Evolutionary conservation across 1,140 invertebrate genomes (phyloP).

Genomic region (Monochamus saltuarius): DNA sequence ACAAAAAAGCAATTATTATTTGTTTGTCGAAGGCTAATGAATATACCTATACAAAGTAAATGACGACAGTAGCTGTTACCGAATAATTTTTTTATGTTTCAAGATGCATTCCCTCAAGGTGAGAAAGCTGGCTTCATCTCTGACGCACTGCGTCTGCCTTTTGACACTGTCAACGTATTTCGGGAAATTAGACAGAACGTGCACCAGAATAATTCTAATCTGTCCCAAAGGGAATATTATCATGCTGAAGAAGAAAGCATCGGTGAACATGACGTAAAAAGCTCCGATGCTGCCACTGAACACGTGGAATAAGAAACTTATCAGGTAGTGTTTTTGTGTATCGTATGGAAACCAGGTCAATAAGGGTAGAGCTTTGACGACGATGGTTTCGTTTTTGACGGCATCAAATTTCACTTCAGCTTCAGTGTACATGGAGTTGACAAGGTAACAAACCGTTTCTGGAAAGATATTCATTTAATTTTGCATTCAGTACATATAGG

Average conservation of each 20-base stretch:
- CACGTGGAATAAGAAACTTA: slow-evolving; percentile 19
- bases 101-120: slow-evolving; percentile 10
- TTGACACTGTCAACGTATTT: slow-evolving; percentile 6
- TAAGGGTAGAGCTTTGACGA: slow-evolving; percentile 18
- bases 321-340: slow-evolving; percentile 19
- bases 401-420: neutral
- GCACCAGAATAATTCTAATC: slow-evolving; percentile 19
- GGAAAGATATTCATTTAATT: no score
- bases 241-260: slow-evolving; percentile 19
- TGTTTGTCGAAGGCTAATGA: no score
- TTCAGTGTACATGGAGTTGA: slow-evolving; percentile 4
- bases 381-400: slow-evolving; percentile 11
- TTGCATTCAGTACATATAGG: no score
- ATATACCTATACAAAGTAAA: no score
- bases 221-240: slow-evolving; percentile 26
- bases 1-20: no score
- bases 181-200: slow-evolving; percentile 20
- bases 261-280: slow-evolving; percentile 24
- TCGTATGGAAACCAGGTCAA: slow-evolving; percentile 28
- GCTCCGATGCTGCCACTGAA: slow-evolving; percentile 21
- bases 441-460: slow-evolving; percentile 17
- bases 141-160: neutral
- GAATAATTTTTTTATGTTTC: slow-evolving; percentile 16
- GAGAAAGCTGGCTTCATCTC: slow-evolving; percentile 11
- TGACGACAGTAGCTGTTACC: no score